Base-by-base conservation (phyloP, 2,113 vertebrate species). In the Guaruba guarouba region DNA sequence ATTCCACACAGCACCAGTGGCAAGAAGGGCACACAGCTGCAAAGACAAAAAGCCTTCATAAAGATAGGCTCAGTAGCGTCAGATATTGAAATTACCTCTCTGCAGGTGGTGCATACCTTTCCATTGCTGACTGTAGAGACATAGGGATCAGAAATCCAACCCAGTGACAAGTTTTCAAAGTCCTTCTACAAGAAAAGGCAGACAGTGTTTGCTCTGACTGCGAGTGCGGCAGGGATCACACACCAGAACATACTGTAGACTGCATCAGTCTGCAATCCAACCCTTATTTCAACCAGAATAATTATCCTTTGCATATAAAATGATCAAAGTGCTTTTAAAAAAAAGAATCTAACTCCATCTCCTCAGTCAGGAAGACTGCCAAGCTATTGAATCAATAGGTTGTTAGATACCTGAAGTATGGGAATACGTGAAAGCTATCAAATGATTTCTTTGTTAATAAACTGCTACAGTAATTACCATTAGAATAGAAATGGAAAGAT, bases 391-490 rank as follows among this genome's bases (percentile, higher is more conserved):
- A 97, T 95, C 96, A 89, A 95, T 97, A 93, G 44, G 91, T 88
- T 95, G 95, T 96, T 94, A 95, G 88, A 92, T 82, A 89, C 83
- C 90, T 93, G 78, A 96, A 91, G 88, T 80, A 90, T 93, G 82
- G 77, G 80, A 92, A 86, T 63, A 91, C 68, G 80, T 88, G 93
- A 86, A 96, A 92, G 95, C 90, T 92, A 96, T 93, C 92, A 94
- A 93, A 93, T 85, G 69, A 93, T 94, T 96, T 93, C 92, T 92
- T 94, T 95, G 93, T 92, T 96, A 95, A 96, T 96, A 95, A 97
- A 95, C 91, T 93, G 95, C 82, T 92, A 93, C 83, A 79, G 86
- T 88, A 91, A 95, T 96, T 94, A 96, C 79, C 69, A 90, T 94
- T 92, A 96, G 82, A 95, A 95, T 69, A 74, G 70, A 46, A 93